These are phyloP conservation scores for Rutilus rutilus DNA, from an alignment of 2,113 vertebrate species.

Conservation along the genomic window DNA sequence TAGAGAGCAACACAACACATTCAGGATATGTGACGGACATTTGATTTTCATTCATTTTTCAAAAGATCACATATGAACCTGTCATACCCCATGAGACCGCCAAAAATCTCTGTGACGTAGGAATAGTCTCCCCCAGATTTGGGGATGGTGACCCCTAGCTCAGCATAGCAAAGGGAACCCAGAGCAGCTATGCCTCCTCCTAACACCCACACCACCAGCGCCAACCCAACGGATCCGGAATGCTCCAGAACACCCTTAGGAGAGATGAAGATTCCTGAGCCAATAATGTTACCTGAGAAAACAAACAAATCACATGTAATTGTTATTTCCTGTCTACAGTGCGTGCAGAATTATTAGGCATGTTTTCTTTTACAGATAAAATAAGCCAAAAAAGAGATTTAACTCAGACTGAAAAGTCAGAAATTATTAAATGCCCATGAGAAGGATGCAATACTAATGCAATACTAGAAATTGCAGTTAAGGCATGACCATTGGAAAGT, in stretches of 20 bases:
- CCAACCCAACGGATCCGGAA: conserved; percentile 91
- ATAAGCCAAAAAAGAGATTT: too few relatives aligned
- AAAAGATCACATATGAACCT: neutral
- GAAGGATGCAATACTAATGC: too few relatives aligned
- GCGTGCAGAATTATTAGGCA: too few relatives aligned
- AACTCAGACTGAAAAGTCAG: too few relatives aligned
- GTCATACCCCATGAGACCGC: conserved; percentile 92
- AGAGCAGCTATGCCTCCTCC: conserved; percentile 89
- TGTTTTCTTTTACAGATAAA: too few relatives aligned
- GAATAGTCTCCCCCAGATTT: conserved; percentile 97
- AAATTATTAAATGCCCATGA: too few relatives aligned
- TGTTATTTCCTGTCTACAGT: too few relatives aligned
- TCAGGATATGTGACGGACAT: neutral
- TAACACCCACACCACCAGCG: conserved; percentile 89
- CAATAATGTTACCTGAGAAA: conserved; percentile 93
- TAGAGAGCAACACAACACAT: conserved; percentile 58
- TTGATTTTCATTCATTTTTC: neutral
- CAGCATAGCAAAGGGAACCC: conserved; percentile 95
- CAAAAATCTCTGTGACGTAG: conserved; percentile 96
- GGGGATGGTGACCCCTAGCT: conserved; percentile 94
- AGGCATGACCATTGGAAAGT: too few relatives aligned
- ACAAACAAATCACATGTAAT: conserved; percentile 35
- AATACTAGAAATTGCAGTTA: too few relatives aligned
- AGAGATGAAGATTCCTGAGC: conserved; percentile 98
- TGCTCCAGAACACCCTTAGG: conserved; percentile 97